Percentiles rank a stretch among this genome's conserved stretches.
phyloP scores from a whole-genome alignment of 2,888 invertebrate genomes.

The Crematogaster levior region DNA sequence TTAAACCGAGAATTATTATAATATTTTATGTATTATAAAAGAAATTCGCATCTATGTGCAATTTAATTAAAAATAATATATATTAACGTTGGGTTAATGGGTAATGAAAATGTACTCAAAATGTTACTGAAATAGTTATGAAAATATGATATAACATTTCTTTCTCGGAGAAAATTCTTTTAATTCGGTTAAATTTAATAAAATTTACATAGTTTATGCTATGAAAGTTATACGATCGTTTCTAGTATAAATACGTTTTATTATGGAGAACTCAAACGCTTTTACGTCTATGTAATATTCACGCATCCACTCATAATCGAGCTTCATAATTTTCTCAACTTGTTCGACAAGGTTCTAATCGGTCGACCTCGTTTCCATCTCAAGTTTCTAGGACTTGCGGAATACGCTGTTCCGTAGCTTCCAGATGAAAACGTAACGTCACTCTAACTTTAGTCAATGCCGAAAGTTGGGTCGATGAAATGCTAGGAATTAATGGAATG shows the following conservation, averaged over 20 bases:
- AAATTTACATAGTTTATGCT: slow-evolving; percentile 10
- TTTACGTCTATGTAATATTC: slow-evolving; percentile 3
- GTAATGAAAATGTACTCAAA: slow-evolving; percentile 11
- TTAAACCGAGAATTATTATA: too few relatives aligned
- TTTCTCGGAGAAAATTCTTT: neutral
- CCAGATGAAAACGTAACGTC: slow-evolving; percentile 48
- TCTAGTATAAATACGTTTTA: slow-evolving; percentile 1
- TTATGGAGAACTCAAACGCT: slow-evolving; percentile 4
- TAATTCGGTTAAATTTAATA: slow-evolving; percentile 23
- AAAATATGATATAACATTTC: neutral
- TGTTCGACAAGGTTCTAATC: slow-evolving; percentile 51
- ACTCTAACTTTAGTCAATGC: slow-evolving; percentile 27
- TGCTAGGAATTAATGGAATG: slow-evolving; percentile 57
- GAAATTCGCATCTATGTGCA: neutral
- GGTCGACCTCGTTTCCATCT: slow-evolving; percentile 45
- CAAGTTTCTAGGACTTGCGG: slow-evolving; percentile 11
- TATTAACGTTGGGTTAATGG: neutral
- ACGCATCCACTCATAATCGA: slow-evolving; percentile 42
- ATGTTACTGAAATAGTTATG: neutral
- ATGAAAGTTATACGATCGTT: neutral
- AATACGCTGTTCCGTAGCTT: slow-evolving; percentile 24
- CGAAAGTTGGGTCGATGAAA: slow-evolving; percentile 47
- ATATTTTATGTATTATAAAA: neutral
- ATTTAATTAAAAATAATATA: slow-evolving; percentile 8
- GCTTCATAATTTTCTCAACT: slow-evolving; percentile 42